Conservation (phyloP, 2,888 invertebrate species). For the Ormyrus thymus region DNA sequence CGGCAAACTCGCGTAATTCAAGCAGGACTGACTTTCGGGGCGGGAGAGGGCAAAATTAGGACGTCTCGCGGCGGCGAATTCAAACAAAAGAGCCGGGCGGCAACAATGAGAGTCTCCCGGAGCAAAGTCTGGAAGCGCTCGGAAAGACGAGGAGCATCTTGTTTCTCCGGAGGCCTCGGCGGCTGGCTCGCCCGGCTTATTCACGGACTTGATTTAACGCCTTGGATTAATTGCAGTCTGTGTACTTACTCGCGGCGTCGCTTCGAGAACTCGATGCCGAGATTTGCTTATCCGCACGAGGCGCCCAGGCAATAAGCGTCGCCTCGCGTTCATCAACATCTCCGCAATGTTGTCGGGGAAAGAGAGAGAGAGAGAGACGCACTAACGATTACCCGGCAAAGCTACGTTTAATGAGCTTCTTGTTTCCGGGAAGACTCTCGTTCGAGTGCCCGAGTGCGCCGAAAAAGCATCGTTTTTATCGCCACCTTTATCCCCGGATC, state of each 20-base stretch:
- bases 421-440: no score
- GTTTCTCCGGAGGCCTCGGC: not conserved
- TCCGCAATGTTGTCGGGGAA: not conserved
- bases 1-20: no score
- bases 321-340: constrained; percentile 11
- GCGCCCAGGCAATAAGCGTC: constrained; percentile 10
- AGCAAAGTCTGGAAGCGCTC: constrained; percentile 3
- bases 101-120: constrained; percentile 18
- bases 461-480: no score
- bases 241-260: constrained; percentile 58
- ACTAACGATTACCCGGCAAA: not conserved
- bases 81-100: constrained; percentile 32
- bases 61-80: constrained; percentile 12
- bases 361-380: not conserved
- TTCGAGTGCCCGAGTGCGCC: no score
- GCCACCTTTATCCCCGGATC: no score
- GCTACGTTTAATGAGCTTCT: not conserved
- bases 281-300: not conserved
- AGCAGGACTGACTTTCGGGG: no score
- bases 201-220: constrained; percentile 71
- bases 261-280: constrained; percentile 1
- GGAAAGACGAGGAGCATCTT: not conserved
- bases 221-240: constrained; percentile 71
- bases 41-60: not conserved
- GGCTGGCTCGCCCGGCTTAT: constrained; percentile 57